Base-by-base conservation (phyloP, 1,140 invertebrate species). In the Agrilus planipennis region DNA sequence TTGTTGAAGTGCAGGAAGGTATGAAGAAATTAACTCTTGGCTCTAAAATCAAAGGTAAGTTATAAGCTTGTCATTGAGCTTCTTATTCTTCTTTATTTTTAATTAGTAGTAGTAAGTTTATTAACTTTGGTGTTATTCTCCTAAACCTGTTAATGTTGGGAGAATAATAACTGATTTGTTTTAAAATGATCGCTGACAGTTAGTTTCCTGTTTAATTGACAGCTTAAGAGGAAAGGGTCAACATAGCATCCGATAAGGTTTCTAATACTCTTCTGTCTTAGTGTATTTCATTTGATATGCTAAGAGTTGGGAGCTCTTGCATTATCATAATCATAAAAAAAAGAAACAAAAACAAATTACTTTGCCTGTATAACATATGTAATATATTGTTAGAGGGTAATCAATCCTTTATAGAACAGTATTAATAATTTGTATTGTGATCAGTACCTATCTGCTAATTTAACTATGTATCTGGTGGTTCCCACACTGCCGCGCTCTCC, bases 1-100 rank as follows among this genome's bases (percentile, higher is more conserved):
- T 80, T 47, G 69, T 73, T 50, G 76, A 81, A 58, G 76, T 80
- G 23, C 68, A 72, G 50, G 75, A 78, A 52, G 75, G 73, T 46
- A 76, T 81, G 69, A 76, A 72, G 61, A 77, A 74, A 54, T 64
- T 81, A 34, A 71, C 50, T 7, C 38, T 57, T 32, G 54, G 54
- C 34, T 39, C 59, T 1, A 54, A 57, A 47, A 42, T 19, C 15
- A 52, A 52, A 34, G 55, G 71, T 61, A 70, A 71, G 53, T 30
- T 16, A 9, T 9, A 12, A 27, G 23, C 12, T 27, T 27, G 12
- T 27, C 12, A 27, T 27, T 27, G 12, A 29, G 28, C 23, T 29
- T 29, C 15, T 29, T 12, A 11, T 12, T 4, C n/a, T 3, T 29
- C 15, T 29, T 29, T 12, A 11, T 15, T 15, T 29, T 29, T 29